These are phyloP conservation scores for Stictonetta naevosa DNA, from an alignment of 2,113 vertebrate species.

Conservation along the genomic window DNA sequence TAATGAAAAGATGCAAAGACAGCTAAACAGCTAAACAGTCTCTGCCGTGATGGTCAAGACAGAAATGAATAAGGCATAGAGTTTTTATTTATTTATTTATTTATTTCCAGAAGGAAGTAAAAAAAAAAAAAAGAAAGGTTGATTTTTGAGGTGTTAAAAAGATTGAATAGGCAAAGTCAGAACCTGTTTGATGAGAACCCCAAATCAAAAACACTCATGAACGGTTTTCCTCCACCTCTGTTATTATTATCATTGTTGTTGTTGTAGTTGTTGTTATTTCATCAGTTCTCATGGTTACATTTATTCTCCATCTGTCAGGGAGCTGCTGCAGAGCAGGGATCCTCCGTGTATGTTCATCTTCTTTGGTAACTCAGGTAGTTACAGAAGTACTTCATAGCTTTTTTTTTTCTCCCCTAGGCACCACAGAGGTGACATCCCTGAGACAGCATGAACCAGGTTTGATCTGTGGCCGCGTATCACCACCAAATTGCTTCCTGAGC, in stretches of 20 bases:
- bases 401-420: background rate
- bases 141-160: background rate
- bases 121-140: background rate
- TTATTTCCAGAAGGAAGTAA: background rate
- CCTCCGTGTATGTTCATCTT: background rate
- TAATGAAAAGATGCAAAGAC: background rate
- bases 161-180: background rate
- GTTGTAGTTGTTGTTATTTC: background rate
- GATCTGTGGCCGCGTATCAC: background rate
- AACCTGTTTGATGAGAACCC: background rate
- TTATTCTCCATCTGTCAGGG: constrained; percentile 7
- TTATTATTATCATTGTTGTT: background rate
- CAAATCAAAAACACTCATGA: background rate
- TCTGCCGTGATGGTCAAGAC: background rate
- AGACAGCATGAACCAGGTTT: background rate
- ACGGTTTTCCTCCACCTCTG: fast-evolving
- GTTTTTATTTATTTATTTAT: too few species aligned
- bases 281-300: background rate
- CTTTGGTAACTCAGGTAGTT: background rate
- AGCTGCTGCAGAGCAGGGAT: background rate
- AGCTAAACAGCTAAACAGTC: background rate
- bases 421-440: background rate
- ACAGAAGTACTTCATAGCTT: background rate
- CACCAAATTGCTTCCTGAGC: background rate
- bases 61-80: background rate